A percentile compares a stretch with the other conserved stretches of the same genome.
phyloP scores from a whole-genome alignment of 2,888 invertebrate genomes.

The Callinectes sapidus region DNA sequence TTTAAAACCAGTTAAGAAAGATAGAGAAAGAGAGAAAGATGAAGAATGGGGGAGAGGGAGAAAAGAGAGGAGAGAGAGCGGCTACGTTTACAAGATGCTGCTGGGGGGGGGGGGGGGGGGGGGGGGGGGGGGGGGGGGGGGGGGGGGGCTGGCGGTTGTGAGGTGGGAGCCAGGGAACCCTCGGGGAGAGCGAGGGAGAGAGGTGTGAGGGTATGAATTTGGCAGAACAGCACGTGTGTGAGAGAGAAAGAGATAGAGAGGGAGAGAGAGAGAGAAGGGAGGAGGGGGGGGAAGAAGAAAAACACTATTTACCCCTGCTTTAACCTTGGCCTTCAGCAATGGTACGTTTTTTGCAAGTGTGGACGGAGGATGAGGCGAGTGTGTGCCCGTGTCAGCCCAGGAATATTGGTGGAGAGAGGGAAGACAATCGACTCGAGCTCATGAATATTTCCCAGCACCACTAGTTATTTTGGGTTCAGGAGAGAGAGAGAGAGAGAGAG shows the following conservation, averaged over 20 bases:
- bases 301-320: not conserved
- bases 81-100: not conserved
- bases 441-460: not conserved
- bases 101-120: no score
- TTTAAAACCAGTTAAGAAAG: not conserved
- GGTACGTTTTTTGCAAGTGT: not conserved
- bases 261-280: not conserved
- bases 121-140: not conserved
- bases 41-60: no score
- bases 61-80: not conserved
- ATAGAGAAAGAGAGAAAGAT: not conserved
- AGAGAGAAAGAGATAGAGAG: not conserved
- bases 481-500: conserved; percentile 40
- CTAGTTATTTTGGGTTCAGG: not conserved
- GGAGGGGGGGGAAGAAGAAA: not conserved
- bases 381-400: not conserved
- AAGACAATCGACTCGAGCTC: not conserved
- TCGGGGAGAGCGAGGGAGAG: not conserved
- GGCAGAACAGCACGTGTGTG: not conserved
- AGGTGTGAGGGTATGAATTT: not conserved
- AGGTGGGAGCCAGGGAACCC: not conserved
- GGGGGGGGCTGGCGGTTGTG: no score
- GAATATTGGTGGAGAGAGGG: not conserved
- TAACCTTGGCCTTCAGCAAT: not conserved
- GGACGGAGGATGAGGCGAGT: not conserved